phyloP scores from a whole-genome alignment of 1,140 invertebrate species.

The Drosophila sechellia region DNA sequence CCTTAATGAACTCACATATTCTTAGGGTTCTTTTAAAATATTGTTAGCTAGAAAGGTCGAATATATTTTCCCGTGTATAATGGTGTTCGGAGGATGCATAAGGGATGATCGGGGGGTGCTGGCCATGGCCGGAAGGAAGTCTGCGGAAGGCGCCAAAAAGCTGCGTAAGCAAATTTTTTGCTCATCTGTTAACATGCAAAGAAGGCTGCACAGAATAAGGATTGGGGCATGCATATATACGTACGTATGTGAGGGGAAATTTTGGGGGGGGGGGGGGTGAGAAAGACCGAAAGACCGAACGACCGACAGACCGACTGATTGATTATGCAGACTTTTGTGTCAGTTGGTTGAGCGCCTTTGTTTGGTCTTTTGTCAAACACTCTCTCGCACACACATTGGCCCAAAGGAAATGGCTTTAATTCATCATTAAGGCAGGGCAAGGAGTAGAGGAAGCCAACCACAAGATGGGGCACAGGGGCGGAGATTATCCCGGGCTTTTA shows the following conservation, averaged over 20 bases:
- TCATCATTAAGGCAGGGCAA: slow-evolving; percentile 64
- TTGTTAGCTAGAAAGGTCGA: no score
- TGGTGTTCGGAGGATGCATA: slow-evolving; percentile 15
- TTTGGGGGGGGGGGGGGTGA: not conserved
- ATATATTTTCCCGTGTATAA: slow-evolving; percentile 7
- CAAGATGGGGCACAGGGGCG: slow-evolving; percentile 17
- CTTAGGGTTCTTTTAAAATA: no score
- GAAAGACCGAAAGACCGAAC: not conserved
- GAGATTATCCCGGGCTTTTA: slow-evolving; percentile 44
- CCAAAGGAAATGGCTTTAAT: slow-evolving; percentile 58
- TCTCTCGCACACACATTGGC: not conserved
- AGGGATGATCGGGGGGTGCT: not conserved
- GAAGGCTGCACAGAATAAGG: slow-evolving; percentile 32
- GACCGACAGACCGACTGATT: slow-evolving; percentile 57
- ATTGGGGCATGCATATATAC: slow-evolving; percentile 1
- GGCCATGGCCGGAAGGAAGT: slow-evolving; percentile 59
- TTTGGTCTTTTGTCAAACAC: slow-evolving; percentile 59
- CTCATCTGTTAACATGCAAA: slow-evolving; percentile 49
- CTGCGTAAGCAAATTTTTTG: slow-evolving; percentile 70
- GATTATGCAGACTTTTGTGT: slow-evolving; percentile 83
- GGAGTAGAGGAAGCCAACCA: slow-evolving; percentile 14
- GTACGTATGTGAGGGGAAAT: not conserved
- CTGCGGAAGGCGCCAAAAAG: slow-evolving; percentile 66
- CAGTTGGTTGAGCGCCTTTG: slow-evolving; percentile 66
- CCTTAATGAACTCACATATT: no score